Base-by-base conservation (phyloP, 2,888 invertebrate species). In the Yponomeuta malinellus region DNA sequence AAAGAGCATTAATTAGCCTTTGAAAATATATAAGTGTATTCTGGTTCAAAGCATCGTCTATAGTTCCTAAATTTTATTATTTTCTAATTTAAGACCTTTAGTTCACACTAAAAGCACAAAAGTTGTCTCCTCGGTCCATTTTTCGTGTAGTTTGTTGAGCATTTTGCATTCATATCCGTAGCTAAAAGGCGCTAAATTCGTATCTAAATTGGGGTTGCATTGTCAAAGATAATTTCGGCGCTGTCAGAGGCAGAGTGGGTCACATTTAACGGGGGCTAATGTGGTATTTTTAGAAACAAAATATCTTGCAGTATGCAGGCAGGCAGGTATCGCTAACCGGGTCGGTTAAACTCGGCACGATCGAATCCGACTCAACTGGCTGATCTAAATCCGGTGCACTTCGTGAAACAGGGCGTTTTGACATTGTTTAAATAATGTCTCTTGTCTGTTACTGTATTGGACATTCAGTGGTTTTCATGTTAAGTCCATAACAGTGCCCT, bases 301-400 rank as follows among this genome's bases (percentile, higher is more conserved):
- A 83, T 85, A 85, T 84, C 83, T 79, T 88, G 85, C 86, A 90
- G 77, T 77, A 78, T 79, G 78, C 76, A 79, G 80, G 84, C 83
- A 82, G 86, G 84, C 83, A 82, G 84, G 80, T 80, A 75, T 72
- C 52, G 76, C 77, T 80, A 86, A 84, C 84, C 83, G 80, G 89
- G 87, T 86, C 86, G 84, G 83, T 81, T 91, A 90, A 86, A 89
- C 84, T 87, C 80, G 86, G 88, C 84, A 75, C 86, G 86, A 88
- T 91, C 88, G 89, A 89, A 89, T 79, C 83, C 33, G n/a, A 5
- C 68, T 71, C 76, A 15, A 15, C 43, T 59, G 52, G 12, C 52
- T 15, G 52, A 15, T 59, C 52, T 59, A 59, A 59, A 59, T 59
- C 52, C 52, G 15, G 5, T 59, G 12, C 15, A 15, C 4, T 15